These are phyloP conservation scores for Tetheella fluctuosa DNA, from an alignment of 2,888 invertebrate species.

Conservation along the genomic window DNA sequence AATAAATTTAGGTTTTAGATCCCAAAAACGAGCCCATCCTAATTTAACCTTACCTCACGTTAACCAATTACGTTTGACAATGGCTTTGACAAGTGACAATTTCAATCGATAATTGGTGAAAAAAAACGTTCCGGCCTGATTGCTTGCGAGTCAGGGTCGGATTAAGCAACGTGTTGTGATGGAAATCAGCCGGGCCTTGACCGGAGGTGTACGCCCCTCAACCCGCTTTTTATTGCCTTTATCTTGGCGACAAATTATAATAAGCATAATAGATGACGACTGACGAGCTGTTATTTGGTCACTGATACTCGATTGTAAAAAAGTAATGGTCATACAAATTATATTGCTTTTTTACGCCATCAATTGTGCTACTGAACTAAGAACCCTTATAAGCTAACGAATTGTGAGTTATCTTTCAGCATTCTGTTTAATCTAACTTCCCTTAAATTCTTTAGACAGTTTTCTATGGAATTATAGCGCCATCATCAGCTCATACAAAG, in stretches of 20 bases:
- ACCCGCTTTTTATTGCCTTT: conserved; percentile 60
- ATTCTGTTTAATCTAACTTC: too few relatives aligned
- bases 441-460: too few relatives aligned
- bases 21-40: neutral
- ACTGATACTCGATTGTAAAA: neutral
- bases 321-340: neutral
- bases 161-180: conserved; percentile 69
- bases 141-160: conserved; percentile 74
- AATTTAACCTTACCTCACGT: conserved; percentile 8
- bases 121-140: conserved; percentile 81
- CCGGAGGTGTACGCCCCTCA: conserved; percentile 67
- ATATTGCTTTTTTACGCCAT: neutral
- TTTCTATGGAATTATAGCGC: too few relatives aligned
- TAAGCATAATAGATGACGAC: conserved; percentile 15
- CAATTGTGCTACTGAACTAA: too few relatives aligned
- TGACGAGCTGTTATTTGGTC: neutral
- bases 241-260: conserved; percentile 42
- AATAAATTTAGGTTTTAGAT: too few relatives aligned
- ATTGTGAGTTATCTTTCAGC: too few relatives aligned
- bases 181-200: conserved; percentile 75
- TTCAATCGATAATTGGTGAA: conserved; percentile 69
- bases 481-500: too few relatives aligned
- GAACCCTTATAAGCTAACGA: too few relatives aligned
- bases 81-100: conserved; percentile 42
- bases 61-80: conserved; percentile 28